Conservation (phyloP, 2,797 vertebrate species). For the Xerus rutilus region DNA sequence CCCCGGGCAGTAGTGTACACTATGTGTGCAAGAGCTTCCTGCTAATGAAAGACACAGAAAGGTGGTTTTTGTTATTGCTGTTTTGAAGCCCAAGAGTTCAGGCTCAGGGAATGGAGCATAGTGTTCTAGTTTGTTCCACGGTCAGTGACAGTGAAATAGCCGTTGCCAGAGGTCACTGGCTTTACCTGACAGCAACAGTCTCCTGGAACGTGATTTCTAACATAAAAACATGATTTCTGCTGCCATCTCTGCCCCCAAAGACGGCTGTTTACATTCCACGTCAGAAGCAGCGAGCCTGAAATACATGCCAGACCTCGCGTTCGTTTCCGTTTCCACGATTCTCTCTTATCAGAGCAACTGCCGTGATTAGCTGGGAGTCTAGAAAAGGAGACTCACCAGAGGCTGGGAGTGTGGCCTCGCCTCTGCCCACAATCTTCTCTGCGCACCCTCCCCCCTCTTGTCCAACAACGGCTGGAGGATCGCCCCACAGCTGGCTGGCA, state of each 20-base stretch:
- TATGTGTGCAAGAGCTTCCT: too few species aligned
- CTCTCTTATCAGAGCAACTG: conserved; percentile 43
- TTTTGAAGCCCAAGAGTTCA: conserved; percentile 13
- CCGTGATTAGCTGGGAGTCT: conserved; percentile 41
- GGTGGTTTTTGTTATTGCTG: not conserved
- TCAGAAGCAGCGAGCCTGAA: not conserved
- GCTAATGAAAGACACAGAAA: too few species aligned
- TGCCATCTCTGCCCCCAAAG: not conserved
- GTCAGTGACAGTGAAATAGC: not conserved
- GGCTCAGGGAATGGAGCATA: not conserved
- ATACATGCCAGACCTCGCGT: not conserved
- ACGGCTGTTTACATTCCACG: not conserved
- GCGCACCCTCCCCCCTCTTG: conserved; percentile 59
- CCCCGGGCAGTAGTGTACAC: too few species aligned
- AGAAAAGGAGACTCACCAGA: conserved; percentile 74
- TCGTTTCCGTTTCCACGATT: conserved; percentile 16
- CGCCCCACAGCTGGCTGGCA: not conserved
- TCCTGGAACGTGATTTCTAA: conserved; percentile 5
- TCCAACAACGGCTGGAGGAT: conserved; percentile 44
- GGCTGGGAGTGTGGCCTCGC: conserved; percentile 42
- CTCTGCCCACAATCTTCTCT: conserved; percentile 40
- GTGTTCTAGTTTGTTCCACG: not conserved
- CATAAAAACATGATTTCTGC: too few species aligned
- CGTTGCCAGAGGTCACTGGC: not conserved
- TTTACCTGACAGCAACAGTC: not conserved